Conservation (phyloP, 2,888 invertebrate species). For the Lordiphosa fenestrarum region DNA sequence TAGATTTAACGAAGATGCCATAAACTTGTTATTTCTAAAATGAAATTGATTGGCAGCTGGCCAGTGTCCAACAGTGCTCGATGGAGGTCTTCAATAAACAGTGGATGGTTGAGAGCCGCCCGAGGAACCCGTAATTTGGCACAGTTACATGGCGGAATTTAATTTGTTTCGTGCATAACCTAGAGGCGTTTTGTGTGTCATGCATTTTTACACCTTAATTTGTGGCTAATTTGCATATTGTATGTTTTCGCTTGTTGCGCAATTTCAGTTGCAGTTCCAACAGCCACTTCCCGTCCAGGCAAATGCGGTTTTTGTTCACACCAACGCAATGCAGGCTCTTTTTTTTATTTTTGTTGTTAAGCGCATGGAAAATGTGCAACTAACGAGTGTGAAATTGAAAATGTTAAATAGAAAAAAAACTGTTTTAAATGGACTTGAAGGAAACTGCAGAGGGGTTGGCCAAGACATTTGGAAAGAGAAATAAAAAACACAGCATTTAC, state of each 20-base stretch:
- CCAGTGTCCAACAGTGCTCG: constrained; percentile 33
- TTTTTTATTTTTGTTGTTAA: not conserved
- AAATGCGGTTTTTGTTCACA: constrained; percentile 15
- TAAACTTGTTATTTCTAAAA: constrained; percentile 61
- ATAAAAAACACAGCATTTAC: too few relatives aligned
- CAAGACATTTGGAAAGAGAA: too few relatives aligned
- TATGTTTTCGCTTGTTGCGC: constrained; percentile 50
- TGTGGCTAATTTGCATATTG: constrained; percentile 67
- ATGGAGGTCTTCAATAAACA: constrained; percentile 14
- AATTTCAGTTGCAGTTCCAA: constrained; percentile 35
- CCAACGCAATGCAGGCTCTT: constrained; percentile 1
- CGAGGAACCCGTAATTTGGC: constrained; percentile 35
- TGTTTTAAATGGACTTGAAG: constrained; percentile 7
- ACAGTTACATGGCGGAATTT: constrained; percentile 50
- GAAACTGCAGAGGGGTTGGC: not conserved
- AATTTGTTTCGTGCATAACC: constrained; percentile 62
- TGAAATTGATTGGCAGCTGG: constrained; percentile 51
- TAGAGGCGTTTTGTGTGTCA: constrained; percentile 63
- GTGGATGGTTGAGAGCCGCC: not conserved
- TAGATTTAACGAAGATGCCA: constrained; percentile 68
- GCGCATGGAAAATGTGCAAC: constrained; percentile 26
- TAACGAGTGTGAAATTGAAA: constrained; percentile 36
- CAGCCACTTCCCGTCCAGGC: constrained; percentile 7
- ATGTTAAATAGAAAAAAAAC: constrained; percentile 6
- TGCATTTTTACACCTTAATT: constrained; percentile 72